Percentiles rank a stretch among this genome's conserved stretches.
Evolutionary conservation across 2,797 vertebrate genomes (phyloP).

Genomic region (Myoxocephalus aenaeus): DNA sequence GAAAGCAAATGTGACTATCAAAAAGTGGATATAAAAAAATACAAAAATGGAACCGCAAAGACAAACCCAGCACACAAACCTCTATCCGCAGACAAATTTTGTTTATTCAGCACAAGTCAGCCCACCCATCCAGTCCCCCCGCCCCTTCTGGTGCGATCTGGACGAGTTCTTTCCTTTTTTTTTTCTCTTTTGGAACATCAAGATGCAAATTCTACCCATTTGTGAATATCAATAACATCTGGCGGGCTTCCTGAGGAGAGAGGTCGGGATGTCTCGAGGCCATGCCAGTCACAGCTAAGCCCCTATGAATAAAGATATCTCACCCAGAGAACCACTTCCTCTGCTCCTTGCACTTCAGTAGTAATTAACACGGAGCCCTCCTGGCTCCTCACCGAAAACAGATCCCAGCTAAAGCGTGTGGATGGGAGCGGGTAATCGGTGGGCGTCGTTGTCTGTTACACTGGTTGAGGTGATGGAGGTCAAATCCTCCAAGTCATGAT

Average conservation of each 20-base stretch:
- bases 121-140: conserved; percentile 28
- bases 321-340: conserved; percentile 58
- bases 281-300: conserved; percentile 77
- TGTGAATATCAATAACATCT: conserved; percentile 84
- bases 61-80: conserved; percentile 30
- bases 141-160: conserved; percentile 17
- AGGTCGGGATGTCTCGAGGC: conserved; percentile 75
- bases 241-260: conserved; percentile 65
- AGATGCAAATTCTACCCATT: conserved; percentile 78
- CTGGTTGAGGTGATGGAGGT: conserved; percentile 59
- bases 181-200: conserved; percentile 36
- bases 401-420: conserved; percentile 1
- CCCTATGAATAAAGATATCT: conserved; percentile 80
- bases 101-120: conserved; percentile 58
- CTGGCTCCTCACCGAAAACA: conserved; percentile 8
- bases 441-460: conserved; percentile 18
- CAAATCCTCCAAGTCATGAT: conserved; percentile 63
- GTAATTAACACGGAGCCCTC: conserved; percentile 73
- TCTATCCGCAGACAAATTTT: conserved; percentile 51
- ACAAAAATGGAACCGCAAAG: conserved; percentile 10
- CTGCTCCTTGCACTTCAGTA: conserved; percentile 54
- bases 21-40: conserved; percentile 36
- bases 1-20: conserved; percentile 72
- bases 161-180: background rate
- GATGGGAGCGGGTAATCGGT: background rate